These are phyloP conservation scores for Galago senegalensis DNA, from an alignment of 2,797 vertebrate genomes.

Conservation along the genomic window DNA sequence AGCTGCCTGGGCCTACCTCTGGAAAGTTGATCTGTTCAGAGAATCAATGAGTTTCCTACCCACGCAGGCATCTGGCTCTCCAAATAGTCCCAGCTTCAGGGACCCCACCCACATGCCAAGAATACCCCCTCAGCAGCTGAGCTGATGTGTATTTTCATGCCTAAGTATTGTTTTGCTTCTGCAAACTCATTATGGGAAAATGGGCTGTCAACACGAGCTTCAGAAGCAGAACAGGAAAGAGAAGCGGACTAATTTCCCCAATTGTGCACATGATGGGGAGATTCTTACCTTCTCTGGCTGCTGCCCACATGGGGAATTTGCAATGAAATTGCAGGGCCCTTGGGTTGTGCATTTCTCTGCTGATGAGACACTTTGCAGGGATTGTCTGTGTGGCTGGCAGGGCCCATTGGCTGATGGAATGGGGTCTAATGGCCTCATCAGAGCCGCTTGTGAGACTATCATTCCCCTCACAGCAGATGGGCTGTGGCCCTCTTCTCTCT, in stretches of 20 bases:
- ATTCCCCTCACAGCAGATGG: neutral
- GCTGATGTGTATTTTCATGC: neutral
- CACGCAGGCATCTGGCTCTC: slow-evolving; percentile 38
- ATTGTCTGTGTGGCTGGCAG: too few relatives aligned
- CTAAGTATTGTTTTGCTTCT: accelerated
- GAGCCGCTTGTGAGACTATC: accelerated
- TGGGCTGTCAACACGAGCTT: neutral
- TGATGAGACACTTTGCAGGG: neutral
- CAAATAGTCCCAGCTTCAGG: neutral
- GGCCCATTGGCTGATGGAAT: neutral
- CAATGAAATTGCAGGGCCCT: neutral
- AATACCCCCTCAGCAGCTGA: neutral
- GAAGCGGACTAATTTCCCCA: accelerated
- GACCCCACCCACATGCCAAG: accelerated
- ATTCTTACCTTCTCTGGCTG: neutral
- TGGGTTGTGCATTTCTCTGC: accelerated
- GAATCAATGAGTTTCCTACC: neutral
- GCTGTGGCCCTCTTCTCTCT: neutral
- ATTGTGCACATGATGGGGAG: neutral
- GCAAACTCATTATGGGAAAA: neutral
- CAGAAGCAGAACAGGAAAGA: neutral
- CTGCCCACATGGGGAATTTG: neutral
- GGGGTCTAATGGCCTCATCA: neutral
- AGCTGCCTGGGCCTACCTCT: neutral
- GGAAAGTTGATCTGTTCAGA: neutral